Conservation (phyloP, 2,888 invertebrate species). For the Meiosimyza platycephala region DNA sequence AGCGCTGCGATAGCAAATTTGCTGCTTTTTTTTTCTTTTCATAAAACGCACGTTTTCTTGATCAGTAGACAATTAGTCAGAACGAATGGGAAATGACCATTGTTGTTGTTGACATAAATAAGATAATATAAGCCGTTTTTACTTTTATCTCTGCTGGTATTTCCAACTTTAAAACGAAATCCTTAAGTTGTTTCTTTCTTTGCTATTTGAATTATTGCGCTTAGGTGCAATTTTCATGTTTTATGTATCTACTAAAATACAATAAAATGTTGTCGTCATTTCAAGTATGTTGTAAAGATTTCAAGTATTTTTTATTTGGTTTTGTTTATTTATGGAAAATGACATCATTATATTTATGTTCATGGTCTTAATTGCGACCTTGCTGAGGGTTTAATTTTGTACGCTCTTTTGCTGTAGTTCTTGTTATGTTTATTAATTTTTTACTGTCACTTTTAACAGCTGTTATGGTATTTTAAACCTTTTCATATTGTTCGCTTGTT, state of each 20-base stretch:
- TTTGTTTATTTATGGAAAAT: neutral
- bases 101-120: too few relatives aligned
- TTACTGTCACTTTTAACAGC: neutral
- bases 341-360: neutral
- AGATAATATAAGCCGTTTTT: neutral
- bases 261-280: conserved; percentile 9
- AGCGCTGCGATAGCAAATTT: too few relatives aligned
- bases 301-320: neutral
- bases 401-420: neutral
- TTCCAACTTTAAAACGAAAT: too few relatives aligned
- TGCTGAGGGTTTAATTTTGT: neutral
- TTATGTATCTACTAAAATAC: neutral
- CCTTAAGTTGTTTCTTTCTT: too few relatives aligned
- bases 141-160: too few relatives aligned
- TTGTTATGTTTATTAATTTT: neutral
- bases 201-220: too few relatives aligned
- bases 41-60: too few relatives aligned
- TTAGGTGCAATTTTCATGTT: neutral
- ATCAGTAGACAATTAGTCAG: too few relatives aligned
- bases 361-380: neutral
- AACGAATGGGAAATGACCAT: too few relatives aligned
- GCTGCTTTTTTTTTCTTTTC: too few relatives aligned
- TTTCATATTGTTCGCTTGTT: neutral
- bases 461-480: neutral
- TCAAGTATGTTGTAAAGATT: neutral